phyloP scores from a whole-genome alignment of 2,888 invertebrate species.

The Drosophila testacea region DNA sequence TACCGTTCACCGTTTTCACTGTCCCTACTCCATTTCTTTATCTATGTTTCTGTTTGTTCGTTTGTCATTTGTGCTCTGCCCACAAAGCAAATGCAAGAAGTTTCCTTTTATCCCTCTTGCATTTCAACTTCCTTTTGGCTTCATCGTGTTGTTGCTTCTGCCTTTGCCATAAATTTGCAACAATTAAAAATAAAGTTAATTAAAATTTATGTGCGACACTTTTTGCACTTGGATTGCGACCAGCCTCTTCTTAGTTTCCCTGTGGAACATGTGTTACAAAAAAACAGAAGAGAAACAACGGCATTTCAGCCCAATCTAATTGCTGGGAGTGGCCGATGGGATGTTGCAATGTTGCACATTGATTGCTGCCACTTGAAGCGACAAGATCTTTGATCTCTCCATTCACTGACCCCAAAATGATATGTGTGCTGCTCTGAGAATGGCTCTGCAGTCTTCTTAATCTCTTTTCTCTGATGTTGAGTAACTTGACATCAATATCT shows the following conservation, averaged over 20 bases:
- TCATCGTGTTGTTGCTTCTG: conserved; percentile 43
- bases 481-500: not conserved
- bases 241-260: conserved; percentile 28
- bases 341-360: conserved; percentile 18
- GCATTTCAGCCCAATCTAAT: conserved; percentile 64
- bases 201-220: conserved; percentile 83
- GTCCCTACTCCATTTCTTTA: conserved; percentile 36
- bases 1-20: conserved; percentile 31
- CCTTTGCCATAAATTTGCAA: conserved; percentile 79
- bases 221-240: conserved; percentile 67
- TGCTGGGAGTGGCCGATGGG: conserved; percentile 70
- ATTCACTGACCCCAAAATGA: conserved; percentile 25
- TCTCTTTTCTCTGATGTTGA: not conserved
- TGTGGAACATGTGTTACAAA: conserved; percentile 48
- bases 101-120: conserved; percentile 10
- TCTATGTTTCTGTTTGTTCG: conserved; percentile 62
- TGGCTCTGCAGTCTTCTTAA: not conserved
- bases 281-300: conserved; percentile 12
- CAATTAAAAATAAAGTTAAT: conserved; percentile 82
- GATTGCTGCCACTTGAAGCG: conserved; percentile 56
- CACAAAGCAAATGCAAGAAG: conserved; percentile 49
- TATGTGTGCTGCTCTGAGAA: conserved; percentile 8
- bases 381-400: conserved; percentile 58
- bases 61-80: conserved; percentile 67
- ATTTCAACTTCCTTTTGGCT: not conserved